Evolutionary conservation across 2,888 invertebrate species (phyloP).

Genomic region (Amiota mariae): DNA sequence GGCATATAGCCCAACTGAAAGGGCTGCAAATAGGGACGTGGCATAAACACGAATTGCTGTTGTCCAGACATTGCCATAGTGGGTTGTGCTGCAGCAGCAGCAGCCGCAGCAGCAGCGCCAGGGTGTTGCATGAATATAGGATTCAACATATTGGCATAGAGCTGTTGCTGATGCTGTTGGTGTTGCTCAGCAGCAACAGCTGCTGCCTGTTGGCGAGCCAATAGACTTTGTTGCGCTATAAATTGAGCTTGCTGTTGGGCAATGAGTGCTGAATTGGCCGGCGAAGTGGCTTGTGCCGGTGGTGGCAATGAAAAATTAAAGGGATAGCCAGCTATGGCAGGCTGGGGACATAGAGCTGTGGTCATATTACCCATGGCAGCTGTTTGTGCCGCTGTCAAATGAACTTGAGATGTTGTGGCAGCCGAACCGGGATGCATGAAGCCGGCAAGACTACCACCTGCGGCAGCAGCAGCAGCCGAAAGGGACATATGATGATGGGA

Average conservation of each 20-base stretch:
- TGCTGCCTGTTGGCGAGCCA: slow-evolving; percentile 81
- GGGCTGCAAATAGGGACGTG: slow-evolving; percentile 70
- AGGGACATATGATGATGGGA: slow-evolving; percentile 37
- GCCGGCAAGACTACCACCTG: slow-evolving; percentile 45
- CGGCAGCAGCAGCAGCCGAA: slow-evolving; percentile 37
- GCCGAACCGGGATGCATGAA: slow-evolving; percentile 46
- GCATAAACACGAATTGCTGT: slow-evolving; percentile 72
- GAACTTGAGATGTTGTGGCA: slow-evolving; percentile 48
- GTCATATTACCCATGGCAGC: slow-evolving; percentile 1
- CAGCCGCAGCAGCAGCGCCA: slow-evolving; percentile 59
- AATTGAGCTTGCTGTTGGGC: slow-evolving; percentile 77
- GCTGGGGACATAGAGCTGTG: slow-evolving; percentile 49
- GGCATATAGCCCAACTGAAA: slow-evolving; percentile 69
- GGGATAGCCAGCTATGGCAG: slow-evolving; percentile 54
- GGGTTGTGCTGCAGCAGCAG: slow-evolving; percentile 55
- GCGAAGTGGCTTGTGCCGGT: slow-evolving; percentile 49
- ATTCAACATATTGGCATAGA: slow-evolving; percentile 63
- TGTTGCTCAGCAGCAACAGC: slow-evolving; percentile 73
- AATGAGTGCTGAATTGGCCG: slow-evolving; percentile 72
- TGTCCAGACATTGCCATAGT: slow-evolving; percentile 55
- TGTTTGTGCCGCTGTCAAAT: slow-evolving; percentile 31
- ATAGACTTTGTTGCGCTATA: slow-evolving; percentile 82
- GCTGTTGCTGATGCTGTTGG: slow-evolving; percentile 57
- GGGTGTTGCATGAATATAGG: slow-evolving; percentile 62
- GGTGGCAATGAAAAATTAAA: slow-evolving; percentile 72